Evolutionary conservation across 2,113 vertebrate species (phyloP), one percentile per base, ranked within the genome.

Genomic region (Varanus salvator): DNA sequence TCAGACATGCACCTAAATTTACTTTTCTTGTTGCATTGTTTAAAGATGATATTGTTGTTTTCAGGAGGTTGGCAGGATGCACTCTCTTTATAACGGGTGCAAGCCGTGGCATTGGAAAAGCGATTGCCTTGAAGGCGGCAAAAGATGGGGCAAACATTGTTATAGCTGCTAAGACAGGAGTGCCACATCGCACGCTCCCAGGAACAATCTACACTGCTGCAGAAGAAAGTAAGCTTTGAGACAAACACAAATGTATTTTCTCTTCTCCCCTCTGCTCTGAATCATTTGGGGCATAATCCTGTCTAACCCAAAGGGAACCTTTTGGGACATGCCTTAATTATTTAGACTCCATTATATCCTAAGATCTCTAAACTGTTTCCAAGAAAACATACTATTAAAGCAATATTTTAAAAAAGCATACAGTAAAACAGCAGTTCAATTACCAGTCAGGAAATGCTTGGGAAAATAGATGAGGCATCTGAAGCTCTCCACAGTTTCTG

Each of bases 51-150:
- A 1, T 14, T 71, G 21, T 76, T 0, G 27, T 94, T 96, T 78
- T 90, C 38, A 99, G 99, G 95, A 99, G 98, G 90, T 95, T 99
- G 38, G 98, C 98, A 8, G 99, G 99, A 94, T 97, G 97, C 93
- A 99, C 99, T 0, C 93, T 99, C 68, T 99, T 99, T 95, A 98
- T 99, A 95, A 99, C 99, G 0, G 99, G 99, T 0, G 99, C 98
- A 0, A 99, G 98, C 91, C 98, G 99, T 3, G 99, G 99, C 52
- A 99, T 99, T 64, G 99, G 99, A 31, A 99, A 99, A 94, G 99
- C 98, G 81, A 99, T 99, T 90, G 99, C 98, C 11, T 94, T 99
- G 94, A 99, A 99, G 95, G 99, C 98, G 52, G 99, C 99, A 44
- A 98, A 94, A 86, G 99, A 99, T 54, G 99, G 99, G 78, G 99